These are phyloP conservation scores for Aegotheles bennettii DNA, from an alignment of 2,113 vertebrate genomes.

Conservation along the genomic window DNA sequence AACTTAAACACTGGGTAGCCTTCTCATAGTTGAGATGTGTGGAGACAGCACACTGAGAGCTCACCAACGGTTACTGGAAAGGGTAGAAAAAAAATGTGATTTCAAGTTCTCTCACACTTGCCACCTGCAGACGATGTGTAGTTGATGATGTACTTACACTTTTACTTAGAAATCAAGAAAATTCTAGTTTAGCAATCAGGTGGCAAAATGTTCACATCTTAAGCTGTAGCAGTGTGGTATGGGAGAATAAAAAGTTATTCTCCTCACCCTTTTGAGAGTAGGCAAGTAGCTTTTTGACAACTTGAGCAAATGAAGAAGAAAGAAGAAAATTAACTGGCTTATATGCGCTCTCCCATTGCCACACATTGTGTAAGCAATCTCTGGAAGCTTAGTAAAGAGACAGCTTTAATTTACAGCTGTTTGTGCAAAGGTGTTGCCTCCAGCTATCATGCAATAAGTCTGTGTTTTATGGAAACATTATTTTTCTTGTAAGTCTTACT, in stretches of 20 bases:
- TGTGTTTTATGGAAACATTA: constrained; percentile 55
- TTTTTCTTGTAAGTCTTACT: constrained; percentile 33
- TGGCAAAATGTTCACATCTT: background rate
- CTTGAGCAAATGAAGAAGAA: background rate
- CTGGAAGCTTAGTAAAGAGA: constrained; percentile 44
- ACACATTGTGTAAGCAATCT: constrained; percentile 45
- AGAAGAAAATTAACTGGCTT: constrained; percentile 3
- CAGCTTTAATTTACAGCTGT: constrained; percentile 58
- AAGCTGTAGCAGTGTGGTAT: background rate
- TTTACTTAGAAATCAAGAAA: constrained; percentile 12
- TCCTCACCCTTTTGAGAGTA: background rate
- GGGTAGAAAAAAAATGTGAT: background rate
- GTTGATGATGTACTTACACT: background rate
- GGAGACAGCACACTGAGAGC: background rate
- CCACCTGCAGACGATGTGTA: background rate
- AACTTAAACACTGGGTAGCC: constrained; percentile 83
- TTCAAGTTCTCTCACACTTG: constrained; percentile 29
- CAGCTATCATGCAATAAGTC: constrained; percentile 73
- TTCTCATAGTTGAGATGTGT: constrained; percentile 74
- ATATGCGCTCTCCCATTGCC: background rate
- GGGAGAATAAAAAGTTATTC: background rate
- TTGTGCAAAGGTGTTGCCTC: constrained; percentile 65
- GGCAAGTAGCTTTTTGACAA: background rate
- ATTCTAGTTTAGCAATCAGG: constrained; percentile 9
- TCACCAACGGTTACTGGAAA: background rate